Conservation (phyloP, 2,888 invertebrate genomes). For the Sussaba pulchella region DNA sequence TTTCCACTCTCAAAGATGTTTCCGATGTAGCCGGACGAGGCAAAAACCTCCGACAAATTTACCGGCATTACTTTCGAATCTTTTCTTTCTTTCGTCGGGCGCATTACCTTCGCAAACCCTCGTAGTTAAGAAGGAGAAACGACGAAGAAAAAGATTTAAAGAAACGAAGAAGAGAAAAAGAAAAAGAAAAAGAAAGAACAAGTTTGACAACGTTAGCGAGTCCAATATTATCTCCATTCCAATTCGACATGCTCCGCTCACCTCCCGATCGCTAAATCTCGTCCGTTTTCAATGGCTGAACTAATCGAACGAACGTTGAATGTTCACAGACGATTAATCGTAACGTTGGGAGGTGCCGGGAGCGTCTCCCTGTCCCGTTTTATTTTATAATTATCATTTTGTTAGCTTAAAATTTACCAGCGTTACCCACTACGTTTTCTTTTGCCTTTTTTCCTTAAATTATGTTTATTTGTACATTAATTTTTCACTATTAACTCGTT, state of each 20-base stretch:
- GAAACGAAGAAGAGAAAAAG: too few species aligned
- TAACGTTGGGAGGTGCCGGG: slow-evolving; percentile 16
- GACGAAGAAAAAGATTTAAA: neutral
- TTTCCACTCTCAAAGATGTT: slow-evolving; percentile 1
- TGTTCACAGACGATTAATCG: neutral
- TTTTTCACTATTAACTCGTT: slow-evolving; percentile 53
- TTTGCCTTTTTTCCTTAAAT: slow-evolving; percentile 23
- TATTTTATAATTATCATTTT: slow-evolving; percentile 23
- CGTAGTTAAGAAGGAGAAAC: slow-evolving; percentile 8
- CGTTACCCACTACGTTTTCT: neutral
- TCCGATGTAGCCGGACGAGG: neutral
- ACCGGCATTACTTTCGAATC: slow-evolving; percentile 20
- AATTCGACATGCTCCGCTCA: slow-evolving; percentile 44
- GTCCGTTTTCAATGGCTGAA: slow-evolving; percentile 6
- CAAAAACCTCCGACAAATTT: slow-evolving; percentile 4
- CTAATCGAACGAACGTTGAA: neutral
- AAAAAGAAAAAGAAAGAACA: slow-evolving; percentile 6
- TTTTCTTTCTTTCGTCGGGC: neutral
- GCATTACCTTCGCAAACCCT: slow-evolving; percentile 10
- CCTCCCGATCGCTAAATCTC: slow-evolving; percentile 11
- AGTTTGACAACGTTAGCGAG: slow-evolving; percentile 14
- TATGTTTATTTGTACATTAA: slow-evolving; percentile 61
- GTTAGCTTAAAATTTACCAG: slow-evolving; percentile 47
- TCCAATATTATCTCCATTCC: slow-evolving; percentile 56
- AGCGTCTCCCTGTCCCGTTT: slow-evolving; percentile 32